Conservation (phyloP, 2,888 invertebrate genomes). For the Proisotoma minuta region DNA sequence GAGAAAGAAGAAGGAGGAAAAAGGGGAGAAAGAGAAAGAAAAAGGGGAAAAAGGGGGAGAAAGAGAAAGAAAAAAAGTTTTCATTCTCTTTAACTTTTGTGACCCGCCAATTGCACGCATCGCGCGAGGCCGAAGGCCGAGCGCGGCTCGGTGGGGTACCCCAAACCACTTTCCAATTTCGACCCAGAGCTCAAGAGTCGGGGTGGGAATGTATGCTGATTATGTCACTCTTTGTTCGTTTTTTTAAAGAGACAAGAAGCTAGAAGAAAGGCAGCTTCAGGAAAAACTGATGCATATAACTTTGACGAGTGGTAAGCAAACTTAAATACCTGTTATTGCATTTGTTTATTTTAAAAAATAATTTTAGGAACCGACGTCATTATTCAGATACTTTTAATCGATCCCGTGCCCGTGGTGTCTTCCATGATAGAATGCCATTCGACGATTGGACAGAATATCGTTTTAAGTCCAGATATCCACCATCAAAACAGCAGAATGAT, state of each 20-base stretch:
- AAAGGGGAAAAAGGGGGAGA: not conserved
- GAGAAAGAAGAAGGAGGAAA: not conserved
- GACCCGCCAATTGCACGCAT: not conserved
- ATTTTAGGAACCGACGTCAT: not conserved
- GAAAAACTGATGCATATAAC: conserved; percentile 16
- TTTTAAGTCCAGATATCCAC: no score
- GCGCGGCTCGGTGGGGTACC: no score
- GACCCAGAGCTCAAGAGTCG: no score
- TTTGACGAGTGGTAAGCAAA: conserved; percentile 28
- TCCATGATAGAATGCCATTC: no score
- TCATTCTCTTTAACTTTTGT: not conserved
- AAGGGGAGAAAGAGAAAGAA: not conserved
- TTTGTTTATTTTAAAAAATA: not conserved
- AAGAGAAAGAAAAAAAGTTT: not conserved
- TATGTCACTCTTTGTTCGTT: no score
- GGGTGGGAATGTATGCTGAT: no score
- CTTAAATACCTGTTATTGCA: not conserved
- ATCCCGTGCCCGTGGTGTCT: not conserved
- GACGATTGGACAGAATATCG: no score
- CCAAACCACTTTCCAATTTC: not conserved
- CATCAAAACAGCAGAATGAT: no score
- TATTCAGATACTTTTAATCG: not conserved
- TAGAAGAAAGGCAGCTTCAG: conserved; percentile 8
- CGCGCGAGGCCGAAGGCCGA: not conserved
- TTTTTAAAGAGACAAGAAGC: not conserved